A percentile compares a stretch with the other conserved stretches of the same genome.
These are phyloP conservation scores for Cladopsammia gracilis DNA, from an alignment of 64 coral and sea anemone species.

Conservation along the genomic window DNA sequence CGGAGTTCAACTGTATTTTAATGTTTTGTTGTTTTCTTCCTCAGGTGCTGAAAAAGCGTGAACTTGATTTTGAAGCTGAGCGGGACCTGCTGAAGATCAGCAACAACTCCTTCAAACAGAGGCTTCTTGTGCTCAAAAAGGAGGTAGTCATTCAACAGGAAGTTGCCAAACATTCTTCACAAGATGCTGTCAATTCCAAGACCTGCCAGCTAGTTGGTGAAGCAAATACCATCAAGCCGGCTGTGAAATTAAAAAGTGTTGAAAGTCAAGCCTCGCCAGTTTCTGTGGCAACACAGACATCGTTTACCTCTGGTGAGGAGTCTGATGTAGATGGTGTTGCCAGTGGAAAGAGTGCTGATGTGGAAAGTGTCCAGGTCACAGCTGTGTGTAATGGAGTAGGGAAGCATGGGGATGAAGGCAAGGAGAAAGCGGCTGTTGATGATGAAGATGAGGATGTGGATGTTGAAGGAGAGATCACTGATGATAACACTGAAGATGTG, in stretches of 20 bases:
- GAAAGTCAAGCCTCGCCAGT: slow-evolving; percentile 32
- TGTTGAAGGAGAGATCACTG: slow-evolving; percentile 46
- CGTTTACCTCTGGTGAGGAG: slow-evolving; percentile 28
- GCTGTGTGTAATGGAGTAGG: not conserved
- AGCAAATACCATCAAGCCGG: not conserved
- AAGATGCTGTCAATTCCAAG: not conserved
- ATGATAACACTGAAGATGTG: slow-evolving; percentile 49
- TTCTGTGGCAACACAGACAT: slow-evolving; percentile 76
- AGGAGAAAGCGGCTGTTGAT: not conserved
- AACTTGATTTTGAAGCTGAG: slow-evolving; percentile 67
- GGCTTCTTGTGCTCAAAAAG: not conserved
- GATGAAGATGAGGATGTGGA: slow-evolving; percentile 50
- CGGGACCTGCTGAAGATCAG: slow-evolving; percentile 38
- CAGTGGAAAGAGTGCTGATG: not conserved
- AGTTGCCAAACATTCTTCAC: not conserved
- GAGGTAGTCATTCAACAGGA: slow-evolving; percentile 4
- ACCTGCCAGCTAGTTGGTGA: not conserved
- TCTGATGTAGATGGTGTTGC: not conserved
- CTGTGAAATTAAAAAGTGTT: slow-evolving; percentile 10
- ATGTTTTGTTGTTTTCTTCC: not conserved
- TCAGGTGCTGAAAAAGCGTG: slow-evolving; percentile 64
- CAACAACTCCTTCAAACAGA: slow-evolving; percentile 37
- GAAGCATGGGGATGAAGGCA: not conserved
- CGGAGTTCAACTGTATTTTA: no score
- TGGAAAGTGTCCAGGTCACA: not conserved